A percentile compares a stretch with the other conserved stretches of the same genome.
phyloP scores from a whole-genome alignment of 2,888 invertebrate genomes.

The Maniola hyperantus region DNA sequence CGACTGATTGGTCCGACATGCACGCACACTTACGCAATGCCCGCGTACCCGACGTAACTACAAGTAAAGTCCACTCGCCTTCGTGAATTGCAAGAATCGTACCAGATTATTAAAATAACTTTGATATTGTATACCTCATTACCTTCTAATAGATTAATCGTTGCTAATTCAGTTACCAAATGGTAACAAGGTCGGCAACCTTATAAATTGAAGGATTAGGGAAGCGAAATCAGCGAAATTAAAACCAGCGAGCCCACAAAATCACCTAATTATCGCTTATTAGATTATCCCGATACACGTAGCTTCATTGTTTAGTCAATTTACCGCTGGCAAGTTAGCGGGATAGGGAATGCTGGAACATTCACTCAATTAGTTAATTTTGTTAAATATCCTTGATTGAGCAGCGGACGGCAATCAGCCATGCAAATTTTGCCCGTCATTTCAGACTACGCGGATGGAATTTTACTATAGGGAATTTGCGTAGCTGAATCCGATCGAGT shows the following conservation, averaged over 20 bases:
- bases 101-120: not conserved
- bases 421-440: constrained; percentile 70
- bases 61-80: too few species aligned
- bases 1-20: too few species aligned
- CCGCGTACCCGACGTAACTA: too few species aligned
- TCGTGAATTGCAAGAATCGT: too few species aligned
- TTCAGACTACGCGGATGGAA: constrained; percentile 44
- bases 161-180: constrained; percentile 3
- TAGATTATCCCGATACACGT: constrained; percentile 67
- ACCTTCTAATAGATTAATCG: not conserved
- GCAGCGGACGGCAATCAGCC: constrained; percentile 81
- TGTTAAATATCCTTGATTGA: constrained; percentile 82
- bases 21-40: too few species aligned
- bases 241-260: constrained; percentile 52
- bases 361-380: constrained; percentile 82
- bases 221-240: constrained; percentile 39
- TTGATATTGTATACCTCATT: not conserved
- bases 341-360: constrained; percentile 54
- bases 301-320: constrained; percentile 66
- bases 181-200: constrained; percentile 1
- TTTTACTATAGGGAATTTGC: constrained; percentile 37
- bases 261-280: constrained; percentile 66
- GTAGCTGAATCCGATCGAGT: constrained; percentile 4
- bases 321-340: constrained; percentile 54
- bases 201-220: constrained; percentile 10